Conservation (phyloP, 92 coral and sea anemone genomes). For the Diadumene lineata region DNA sequence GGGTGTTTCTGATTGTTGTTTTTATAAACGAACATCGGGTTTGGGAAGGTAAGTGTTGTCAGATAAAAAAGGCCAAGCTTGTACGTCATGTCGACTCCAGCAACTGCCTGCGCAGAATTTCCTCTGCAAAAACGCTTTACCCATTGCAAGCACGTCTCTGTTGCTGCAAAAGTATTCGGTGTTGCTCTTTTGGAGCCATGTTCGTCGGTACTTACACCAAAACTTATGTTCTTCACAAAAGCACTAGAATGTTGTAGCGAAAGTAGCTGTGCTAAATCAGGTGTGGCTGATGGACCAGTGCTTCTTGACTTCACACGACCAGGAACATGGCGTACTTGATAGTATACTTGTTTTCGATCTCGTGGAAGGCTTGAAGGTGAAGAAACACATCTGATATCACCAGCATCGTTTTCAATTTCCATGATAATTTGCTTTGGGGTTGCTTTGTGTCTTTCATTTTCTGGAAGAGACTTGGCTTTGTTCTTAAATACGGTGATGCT, state of each 20-base stretch:
- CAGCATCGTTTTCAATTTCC: slow-evolving; percentile 40
- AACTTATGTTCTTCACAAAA: slow-evolving; percentile 47
- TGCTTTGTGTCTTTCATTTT: slow-evolving; percentile 32
- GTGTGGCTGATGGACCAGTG: slow-evolving; percentile 48
- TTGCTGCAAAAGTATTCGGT: slow-evolving; percentile 55
- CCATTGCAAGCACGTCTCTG: slow-evolving; percentile 41
- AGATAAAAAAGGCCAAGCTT: slow-evolving; percentile 62
- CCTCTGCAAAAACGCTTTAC: slow-evolving; percentile 44
- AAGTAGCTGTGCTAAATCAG: slow-evolving; percentile 51
- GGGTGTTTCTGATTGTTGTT: slow-evolving; percentile 43
- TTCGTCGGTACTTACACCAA: slow-evolving; percentile 27
- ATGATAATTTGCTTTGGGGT: slow-evolving; percentile 50
- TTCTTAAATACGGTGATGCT: slow-evolving; percentile 41
- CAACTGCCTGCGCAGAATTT: slow-evolving; percentile 5
- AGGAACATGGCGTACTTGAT: slow-evolving; percentile 39
- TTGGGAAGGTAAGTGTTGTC: slow-evolving; percentile 57
- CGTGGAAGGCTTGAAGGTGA: slow-evolving; percentile 59
- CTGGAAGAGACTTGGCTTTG: slow-evolving; percentile 55
- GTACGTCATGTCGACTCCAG: slow-evolving; percentile 55
- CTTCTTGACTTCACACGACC: slow-evolving; percentile 50
- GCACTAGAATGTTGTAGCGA: slow-evolving; percentile 46
- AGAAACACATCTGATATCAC: slow-evolving; percentile 35
- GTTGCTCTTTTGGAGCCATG: slow-evolving; percentile 25
- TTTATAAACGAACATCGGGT: slow-evolving; percentile 60
- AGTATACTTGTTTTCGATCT: slow-evolving; percentile 62